A percentile compares a stretch with the other conserved stretches of the same genome.
phyloP scores from a whole-genome alignment of 2,113 vertebrate species.

The Mesocricetus auratus region DNA sequence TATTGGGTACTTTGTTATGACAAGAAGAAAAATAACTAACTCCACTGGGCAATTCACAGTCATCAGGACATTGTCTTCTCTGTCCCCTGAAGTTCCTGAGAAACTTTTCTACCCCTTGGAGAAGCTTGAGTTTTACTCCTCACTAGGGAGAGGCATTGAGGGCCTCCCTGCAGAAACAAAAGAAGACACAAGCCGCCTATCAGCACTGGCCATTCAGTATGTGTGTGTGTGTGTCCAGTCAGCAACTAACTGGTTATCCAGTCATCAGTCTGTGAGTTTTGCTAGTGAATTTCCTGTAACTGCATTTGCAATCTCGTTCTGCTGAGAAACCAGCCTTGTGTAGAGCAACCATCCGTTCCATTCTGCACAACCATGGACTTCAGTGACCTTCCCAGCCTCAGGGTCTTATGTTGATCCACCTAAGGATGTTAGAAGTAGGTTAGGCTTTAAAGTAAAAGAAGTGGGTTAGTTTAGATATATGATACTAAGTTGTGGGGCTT shows the following conservation, averaged over 20 bases:
- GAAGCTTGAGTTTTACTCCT: background rate
- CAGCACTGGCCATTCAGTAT: background rate
- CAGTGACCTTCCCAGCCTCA: background rate
- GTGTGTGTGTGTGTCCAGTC: background rate
- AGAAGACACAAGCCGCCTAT: background rate
- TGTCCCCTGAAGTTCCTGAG: background rate
- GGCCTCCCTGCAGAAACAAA: background rate
- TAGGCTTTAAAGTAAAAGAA: no score
- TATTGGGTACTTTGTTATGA: background rate
- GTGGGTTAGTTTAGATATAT: background rate
- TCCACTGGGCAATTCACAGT: background rate
- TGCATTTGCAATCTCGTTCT: background rate
- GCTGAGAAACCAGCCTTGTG: background rate
- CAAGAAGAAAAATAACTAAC: background rate
- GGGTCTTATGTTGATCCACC: background rate
- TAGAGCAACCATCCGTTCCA: background rate
- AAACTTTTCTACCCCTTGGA: background rate
- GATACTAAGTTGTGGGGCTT: background rate
- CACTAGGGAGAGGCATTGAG: background rate
- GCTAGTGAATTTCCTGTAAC: background rate
- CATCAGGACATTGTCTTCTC: background rate
- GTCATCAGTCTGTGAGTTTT: background rate
- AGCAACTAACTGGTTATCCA: background rate
- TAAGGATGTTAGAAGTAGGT: background rate
- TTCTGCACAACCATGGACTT: background rate